These are phyloP conservation scores for Mormyrus iriodes DNA, from an alignment of 2,113 vertebrate genomes.

Conservation along the genomic window DNA sequence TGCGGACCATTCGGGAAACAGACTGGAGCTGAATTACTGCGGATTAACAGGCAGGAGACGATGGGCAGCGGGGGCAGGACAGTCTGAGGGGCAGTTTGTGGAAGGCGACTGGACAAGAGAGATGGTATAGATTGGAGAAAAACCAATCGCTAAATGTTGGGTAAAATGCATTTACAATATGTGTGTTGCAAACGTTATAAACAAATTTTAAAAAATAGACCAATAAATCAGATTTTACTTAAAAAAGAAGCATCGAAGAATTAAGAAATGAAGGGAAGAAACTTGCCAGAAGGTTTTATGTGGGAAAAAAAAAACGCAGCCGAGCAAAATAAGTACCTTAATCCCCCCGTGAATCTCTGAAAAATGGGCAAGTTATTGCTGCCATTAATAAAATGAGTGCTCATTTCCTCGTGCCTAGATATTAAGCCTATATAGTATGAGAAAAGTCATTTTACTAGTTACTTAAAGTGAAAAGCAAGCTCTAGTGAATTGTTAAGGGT, in stretches of 20 bases:
- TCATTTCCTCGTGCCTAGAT: background rate
- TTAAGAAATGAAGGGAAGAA: background rate
- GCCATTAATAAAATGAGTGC: background rate
- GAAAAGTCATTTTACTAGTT: background rate
- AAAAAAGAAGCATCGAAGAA: background rate
- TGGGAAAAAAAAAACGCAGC: background rate
- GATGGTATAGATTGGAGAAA: constrained; percentile 18
- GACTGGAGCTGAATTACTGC: constrained; percentile 57
- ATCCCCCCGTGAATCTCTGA: background rate
- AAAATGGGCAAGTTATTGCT: background rate
- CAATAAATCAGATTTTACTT: background rate
- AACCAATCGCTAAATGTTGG: background rate
- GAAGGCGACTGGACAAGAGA: background rate
- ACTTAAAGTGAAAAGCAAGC: background rate
- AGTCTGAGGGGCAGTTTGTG: background rate
- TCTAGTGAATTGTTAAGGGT: background rate
- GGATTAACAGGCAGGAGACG: constrained; percentile 58
- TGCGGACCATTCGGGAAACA: constrained; percentile 59
- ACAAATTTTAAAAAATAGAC: too few relatives aligned
- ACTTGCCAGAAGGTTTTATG: background rate
- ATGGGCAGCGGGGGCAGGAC: background rate
- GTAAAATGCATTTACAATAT: constrained; percentile 24
- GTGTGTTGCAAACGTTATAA: background rate
- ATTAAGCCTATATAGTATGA: background rate
- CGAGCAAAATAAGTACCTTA: background rate